Evolutionary conservation across 92 coral and sea anemone genomes (phyloP), one percentile per base, ranked within the genome.

Genomic region (Epizoanthus rinbou): DNA sequence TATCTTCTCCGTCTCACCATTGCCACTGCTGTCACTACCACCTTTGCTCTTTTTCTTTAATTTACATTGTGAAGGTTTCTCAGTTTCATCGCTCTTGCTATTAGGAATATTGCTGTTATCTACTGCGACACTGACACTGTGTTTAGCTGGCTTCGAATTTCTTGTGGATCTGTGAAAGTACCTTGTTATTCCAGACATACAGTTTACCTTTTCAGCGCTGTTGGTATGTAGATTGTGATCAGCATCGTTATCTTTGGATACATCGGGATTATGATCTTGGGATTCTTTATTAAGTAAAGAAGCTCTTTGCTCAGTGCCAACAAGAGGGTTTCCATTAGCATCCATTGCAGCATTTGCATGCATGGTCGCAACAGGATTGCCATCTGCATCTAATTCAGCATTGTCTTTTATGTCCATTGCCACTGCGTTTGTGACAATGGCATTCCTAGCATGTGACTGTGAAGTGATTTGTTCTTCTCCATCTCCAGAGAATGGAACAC

Each of bases 111-210:
- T 23, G 43, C 16, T 54, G 74, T 62, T 58, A 6, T 18, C 9
- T 35, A 15, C 64, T 37, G 33, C 28, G 19, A 47, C 54, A 39
- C 58, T 13, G 7, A 54, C 18, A 39, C 31, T 28, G 21, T 53
- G 62, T 5, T 23, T 50, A 54, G 87, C 5, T 58, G 47, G 11
- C 16, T 83, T 75, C 4, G 72, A 57, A 18, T 70, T 59, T 47
- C 75, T 66, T 47, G 73, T 91, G 13, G 93, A 86, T 84, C 80
- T 76, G 68, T 87, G 91, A 57, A 89, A 93, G 74, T 86, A 93
- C 85, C 80, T 91, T 24, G 94, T 87, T 56, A 93, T 93, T 13
- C 85, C 91, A 64, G 93, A 87, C n/a, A 90, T 87, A 71, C 96
- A 89, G 58, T 16, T 62, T 0, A 62, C 35, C 15, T 59, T 76